A percentile compares a stretch with the other conserved stretches of the same genome.
These are phyloP conservation scores for Drosophila micromelanica DNA, from an alignment of 1,140 invertebrate genomes.

Conservation along the genomic window DNA sequence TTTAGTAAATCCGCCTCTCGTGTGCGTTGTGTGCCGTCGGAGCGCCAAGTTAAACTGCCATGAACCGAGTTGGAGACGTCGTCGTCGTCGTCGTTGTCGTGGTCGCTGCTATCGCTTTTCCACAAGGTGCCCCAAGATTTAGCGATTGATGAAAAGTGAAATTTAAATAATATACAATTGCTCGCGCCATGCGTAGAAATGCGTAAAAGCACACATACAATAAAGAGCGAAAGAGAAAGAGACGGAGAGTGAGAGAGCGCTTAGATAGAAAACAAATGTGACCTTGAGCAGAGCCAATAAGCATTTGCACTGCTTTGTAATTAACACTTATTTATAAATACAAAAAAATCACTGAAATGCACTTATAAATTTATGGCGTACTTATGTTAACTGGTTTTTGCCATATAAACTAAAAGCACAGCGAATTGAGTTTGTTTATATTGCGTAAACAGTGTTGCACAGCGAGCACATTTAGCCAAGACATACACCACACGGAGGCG, in stretches of 20 bases:
- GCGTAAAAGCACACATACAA: conserved; percentile 4
- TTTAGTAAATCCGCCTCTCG: conserved; percentile 21
- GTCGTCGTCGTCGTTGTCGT: conserved; percentile 11
- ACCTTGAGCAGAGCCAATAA: conserved; percentile 10
- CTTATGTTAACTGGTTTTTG: conserved; percentile 1
- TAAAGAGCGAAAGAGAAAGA: neutral
- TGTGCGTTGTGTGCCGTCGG: conserved; percentile 58
- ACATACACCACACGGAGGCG: conserved; percentile 36
- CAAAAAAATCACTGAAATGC: neutral
- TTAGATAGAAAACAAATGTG: conserved; percentile 21
- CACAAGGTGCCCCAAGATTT: conserved; percentile 55
- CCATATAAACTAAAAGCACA: conserved; percentile 17
- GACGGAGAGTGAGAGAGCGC: conserved; percentile 1
- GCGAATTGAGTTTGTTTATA: conserved; percentile 35
- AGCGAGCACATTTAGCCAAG: conserved; percentile 42
- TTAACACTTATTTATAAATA: conserved; percentile 15
- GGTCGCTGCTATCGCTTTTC: conserved; percentile 58
- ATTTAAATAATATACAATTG: conserved; percentile 60
- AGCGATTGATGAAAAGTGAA: conserved; percentile 51
- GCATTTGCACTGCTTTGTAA: neutral
- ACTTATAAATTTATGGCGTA: neutral
- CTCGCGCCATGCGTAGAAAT: conserved; percentile 30
- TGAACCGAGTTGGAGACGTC: conserved; percentile 59
- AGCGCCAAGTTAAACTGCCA: conserved; percentile 69
- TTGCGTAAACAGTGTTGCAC: conserved; percentile 39